Conservation (phyloP, 1,140 invertebrate genomes). For the Drosophila repleta region DNA sequence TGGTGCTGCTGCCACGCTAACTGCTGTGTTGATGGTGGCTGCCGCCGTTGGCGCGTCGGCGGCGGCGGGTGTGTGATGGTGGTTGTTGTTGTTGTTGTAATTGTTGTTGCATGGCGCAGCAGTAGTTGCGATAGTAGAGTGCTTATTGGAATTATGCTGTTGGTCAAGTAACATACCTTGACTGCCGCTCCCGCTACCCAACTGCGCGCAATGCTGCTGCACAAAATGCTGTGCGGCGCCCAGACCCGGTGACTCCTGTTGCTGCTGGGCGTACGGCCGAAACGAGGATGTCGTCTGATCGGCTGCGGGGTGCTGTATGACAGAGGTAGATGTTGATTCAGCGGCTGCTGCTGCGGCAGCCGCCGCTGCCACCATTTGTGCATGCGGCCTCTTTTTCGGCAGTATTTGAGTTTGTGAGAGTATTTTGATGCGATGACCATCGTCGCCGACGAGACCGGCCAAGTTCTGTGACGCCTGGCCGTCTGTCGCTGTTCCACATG, state of each 20-base stretch:
- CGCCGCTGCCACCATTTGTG: constrained; percentile 79
- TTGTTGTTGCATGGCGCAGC: constrained; percentile 78
- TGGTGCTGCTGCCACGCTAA: constrained; percentile 45
- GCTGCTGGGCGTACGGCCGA: constrained; percentile 76
- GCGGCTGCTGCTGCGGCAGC: constrained; percentile 61
- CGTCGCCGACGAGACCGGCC: constrained; percentile 66
- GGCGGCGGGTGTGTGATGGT: constrained; percentile 57
- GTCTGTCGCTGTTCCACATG: constrained; percentile 30
- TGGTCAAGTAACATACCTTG: constrained; percentile 84
- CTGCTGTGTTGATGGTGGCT: constrained; percentile 50
- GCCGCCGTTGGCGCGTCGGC: constrained; percentile 51
- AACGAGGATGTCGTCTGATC: constrained; percentile 75
- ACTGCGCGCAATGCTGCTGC: constrained; percentile 75
- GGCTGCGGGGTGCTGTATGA: constrained; percentile 71
- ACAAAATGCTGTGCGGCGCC: constrained; percentile 68
- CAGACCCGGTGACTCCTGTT: constrained; percentile 39
- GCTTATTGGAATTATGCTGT: constrained; percentile 82
- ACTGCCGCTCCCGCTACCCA: constrained; percentile 63
- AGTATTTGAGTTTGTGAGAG: constrained; percentile 83
- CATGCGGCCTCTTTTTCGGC: constrained; percentile 80
- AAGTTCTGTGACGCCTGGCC: constrained; percentile 38
- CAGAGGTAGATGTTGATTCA: constrained; percentile 67
- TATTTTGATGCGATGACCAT: constrained; percentile 83
- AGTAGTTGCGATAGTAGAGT: constrained; percentile 75
- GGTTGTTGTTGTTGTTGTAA: constrained; percentile 77